Conservation (phyloP, 2,113 vertebrate species). For the Chamaea fasciata region DNA sequence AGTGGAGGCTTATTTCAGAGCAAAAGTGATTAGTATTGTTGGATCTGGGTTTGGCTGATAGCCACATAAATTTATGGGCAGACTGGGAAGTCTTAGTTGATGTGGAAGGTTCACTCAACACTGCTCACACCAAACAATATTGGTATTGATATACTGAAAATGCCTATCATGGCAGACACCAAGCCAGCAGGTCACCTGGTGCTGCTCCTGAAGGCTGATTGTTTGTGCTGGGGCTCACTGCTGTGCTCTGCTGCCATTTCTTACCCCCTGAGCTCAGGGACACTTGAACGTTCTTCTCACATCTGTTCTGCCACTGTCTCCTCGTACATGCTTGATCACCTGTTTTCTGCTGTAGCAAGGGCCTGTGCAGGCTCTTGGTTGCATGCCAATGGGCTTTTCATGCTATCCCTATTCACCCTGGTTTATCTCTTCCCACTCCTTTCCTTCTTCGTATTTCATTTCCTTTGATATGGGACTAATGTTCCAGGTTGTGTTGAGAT, state of each 20-base stretch:
- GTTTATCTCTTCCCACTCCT: constrained; percentile 1
- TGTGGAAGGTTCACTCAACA: not conserved
- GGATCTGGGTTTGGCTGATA: not conserved
- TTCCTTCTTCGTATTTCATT: not conserved
- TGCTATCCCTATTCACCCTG: not conserved
- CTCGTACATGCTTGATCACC: not conserved
- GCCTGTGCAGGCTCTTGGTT: not conserved
- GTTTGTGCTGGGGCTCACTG: not conserved
- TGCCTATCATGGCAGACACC: not conserved
- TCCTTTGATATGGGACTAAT: not conserved
- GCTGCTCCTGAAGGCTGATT: not conserved
- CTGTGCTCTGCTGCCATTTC: not conserved
- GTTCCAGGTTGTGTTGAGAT: not conserved
- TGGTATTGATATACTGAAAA: not conserved
- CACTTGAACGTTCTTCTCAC: not conserved
- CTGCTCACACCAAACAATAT: accelerated
- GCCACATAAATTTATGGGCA: not conserved
- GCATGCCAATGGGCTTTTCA: not conserved
- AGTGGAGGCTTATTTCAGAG: not conserved
- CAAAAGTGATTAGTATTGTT: not conserved
- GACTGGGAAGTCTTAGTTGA: not conserved
- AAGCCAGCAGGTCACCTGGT: not conserved
- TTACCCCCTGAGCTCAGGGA: not conserved
- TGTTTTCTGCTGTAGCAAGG: not conserved
- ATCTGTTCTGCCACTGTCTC: not conserved